These are phyloP conservation scores for Triops cancriformis DNA, from an alignment of 1,140 invertebrate species.

Conservation along the genomic window DNA sequence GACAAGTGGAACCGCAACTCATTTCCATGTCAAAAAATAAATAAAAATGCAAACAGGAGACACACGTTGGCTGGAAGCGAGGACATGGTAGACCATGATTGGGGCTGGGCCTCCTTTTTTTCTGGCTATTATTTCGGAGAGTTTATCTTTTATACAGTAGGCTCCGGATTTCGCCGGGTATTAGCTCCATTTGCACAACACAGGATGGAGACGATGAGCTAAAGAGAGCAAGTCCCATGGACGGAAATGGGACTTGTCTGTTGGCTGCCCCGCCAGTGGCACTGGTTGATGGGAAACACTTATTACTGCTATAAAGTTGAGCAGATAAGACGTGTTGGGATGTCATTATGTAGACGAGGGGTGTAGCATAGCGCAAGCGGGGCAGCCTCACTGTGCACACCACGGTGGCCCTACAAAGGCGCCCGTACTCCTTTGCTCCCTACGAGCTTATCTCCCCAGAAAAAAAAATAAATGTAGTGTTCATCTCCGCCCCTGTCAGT, in stretches of 20 bases:
- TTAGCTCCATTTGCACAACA: not conserved
- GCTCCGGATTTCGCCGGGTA: not conserved
- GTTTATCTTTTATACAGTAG: not conserved
- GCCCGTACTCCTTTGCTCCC: not conserved
- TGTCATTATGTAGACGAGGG: not conserved
- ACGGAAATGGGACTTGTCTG: slow-evolving; percentile 12
- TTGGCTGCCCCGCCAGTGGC: not conserved
- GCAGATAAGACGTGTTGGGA: not conserved
- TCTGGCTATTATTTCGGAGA: not conserved
- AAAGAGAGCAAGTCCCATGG: not conserved
- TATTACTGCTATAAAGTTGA: slow-evolving; percentile 7
- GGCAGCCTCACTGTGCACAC: not conserved
- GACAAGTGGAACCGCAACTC: not conserved
- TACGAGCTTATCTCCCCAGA: not conserved
- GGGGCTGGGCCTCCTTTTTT: not conserved
- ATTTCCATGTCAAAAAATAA: not conserved
- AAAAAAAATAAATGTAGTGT: not conserved
- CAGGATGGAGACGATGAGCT: not conserved
- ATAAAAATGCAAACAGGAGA: not conserved
- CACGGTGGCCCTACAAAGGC: not conserved
- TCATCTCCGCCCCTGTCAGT: not conserved
- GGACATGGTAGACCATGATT: not conserved
- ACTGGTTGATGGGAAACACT: slow-evolving; percentile 8
- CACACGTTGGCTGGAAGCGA: not conserved
- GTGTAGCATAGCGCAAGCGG: not conserved